Evolutionary conservation across 2,113 vertebrate genomes (phyloP).

Genomic region (Sterrhoptilus dennistouni): DNA sequence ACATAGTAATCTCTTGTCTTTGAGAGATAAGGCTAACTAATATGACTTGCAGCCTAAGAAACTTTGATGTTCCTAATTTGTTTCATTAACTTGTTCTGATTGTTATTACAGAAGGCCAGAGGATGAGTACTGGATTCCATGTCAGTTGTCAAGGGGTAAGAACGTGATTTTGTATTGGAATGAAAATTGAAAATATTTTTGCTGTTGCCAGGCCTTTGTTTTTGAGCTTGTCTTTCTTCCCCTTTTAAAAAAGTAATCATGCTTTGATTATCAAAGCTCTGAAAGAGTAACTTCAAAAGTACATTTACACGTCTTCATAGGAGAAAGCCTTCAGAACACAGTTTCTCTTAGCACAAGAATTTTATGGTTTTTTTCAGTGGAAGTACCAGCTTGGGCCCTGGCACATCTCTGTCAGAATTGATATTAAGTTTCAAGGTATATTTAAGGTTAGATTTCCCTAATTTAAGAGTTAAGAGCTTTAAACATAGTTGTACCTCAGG

Average conservation of each 20-base stretch:
- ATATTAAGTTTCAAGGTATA: not conserved
- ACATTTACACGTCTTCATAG: not conserved
- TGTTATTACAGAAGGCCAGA: not conserved
- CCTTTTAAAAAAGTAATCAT: not conserved
- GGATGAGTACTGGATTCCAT: not conserved
- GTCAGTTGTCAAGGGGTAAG: not conserved
- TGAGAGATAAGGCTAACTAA: not conserved
- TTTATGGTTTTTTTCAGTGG: not conserved
- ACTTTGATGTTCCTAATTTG: not conserved
- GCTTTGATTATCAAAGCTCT: no score
- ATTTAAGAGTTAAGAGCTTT: not conserved
- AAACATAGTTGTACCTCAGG: not conserved
- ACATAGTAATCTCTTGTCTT: not conserved
- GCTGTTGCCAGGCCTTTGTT: not conserved
- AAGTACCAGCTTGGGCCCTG: not conserved
- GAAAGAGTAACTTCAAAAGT: not conserved
- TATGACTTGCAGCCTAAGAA: not conserved
- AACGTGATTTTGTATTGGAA: not conserved
- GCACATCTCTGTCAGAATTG: accelerated
- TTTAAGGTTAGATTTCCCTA: not conserved
- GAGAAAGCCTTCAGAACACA: not conserved
- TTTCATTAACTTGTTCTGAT: not conserved
- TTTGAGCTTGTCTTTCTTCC: not conserved
- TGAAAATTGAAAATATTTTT: not conserved
- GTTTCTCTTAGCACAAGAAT: not conserved